Conservation (phyloP, 2,797 vertebrate genomes). For the Danionella dracula region DNA sequence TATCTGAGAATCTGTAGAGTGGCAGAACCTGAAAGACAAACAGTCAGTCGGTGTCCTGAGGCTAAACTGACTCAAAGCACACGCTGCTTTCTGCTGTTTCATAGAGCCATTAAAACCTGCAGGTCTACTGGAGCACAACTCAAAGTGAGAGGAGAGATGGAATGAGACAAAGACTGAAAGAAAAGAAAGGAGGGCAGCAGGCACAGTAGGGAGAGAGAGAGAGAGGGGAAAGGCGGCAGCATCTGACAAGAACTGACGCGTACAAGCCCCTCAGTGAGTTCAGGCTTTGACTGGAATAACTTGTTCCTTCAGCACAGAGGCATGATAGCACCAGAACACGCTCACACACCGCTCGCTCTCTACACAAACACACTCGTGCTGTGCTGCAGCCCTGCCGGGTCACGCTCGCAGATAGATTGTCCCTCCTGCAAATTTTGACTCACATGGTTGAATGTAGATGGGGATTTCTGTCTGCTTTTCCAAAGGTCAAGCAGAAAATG, state of each 20-base stretch:
- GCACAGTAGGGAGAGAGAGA: constrained; percentile 2
- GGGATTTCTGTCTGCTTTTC: not conserved
- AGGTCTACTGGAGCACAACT: constrained; percentile 22
- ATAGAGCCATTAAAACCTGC: constrained; percentile 32
- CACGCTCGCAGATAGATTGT: not conserved
- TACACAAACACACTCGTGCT: not conserved
- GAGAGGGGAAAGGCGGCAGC: not conserved
- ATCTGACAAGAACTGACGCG: constrained; percentile 56
- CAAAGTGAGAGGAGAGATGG: constrained; percentile 19
- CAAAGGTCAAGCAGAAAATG: constrained; percentile 19
- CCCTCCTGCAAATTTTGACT: constrained; percentile 20
- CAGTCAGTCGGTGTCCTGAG: constrained; percentile 8
- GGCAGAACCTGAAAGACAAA: constrained; percentile 25
- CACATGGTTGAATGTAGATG: not conserved
- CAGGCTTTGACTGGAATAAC: constrained; percentile 36
- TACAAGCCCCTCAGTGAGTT: constrained; percentile 51
- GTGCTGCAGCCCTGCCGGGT: not conserved
- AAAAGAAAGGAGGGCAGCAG: not conserved
- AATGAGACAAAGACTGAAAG: constrained; percentile 13
- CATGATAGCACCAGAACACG: constrained; percentile 5
- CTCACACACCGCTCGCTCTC: not conserved
- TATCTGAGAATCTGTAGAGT: constrained; percentile 2
- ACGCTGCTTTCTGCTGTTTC: constrained; percentile 23
- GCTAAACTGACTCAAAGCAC: constrained; percentile 24
- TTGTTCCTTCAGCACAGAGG: constrained; percentile 32